These are phyloP conservation scores for Cephus sareptanus DNA, from an alignment of 2,888 invertebrate species.

Conservation along the genomic window DNA sequence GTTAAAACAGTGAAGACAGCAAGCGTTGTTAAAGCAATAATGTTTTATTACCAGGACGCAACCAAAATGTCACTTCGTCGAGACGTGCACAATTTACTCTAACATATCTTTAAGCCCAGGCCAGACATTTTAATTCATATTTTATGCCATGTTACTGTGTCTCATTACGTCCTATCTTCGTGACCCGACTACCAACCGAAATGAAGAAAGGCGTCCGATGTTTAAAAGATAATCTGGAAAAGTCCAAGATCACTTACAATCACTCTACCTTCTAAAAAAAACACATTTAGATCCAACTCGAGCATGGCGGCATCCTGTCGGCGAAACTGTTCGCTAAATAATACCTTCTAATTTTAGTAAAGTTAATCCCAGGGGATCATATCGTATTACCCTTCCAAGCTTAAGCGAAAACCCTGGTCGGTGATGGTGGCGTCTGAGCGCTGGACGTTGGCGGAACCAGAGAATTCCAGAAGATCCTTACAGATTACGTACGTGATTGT, in stretches of 20 bases:
- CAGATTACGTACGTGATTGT: conserved; percentile 55
- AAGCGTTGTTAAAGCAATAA: not conserved
- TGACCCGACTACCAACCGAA: not conserved
- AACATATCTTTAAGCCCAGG: not conserved
- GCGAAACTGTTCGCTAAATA: conserved; percentile 22
- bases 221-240: not conserved
- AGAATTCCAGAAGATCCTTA: conserved; percentile 49
- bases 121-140: not conserved
- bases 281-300: not conserved
- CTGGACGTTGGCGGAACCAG: conserved; percentile 7
- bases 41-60: not conserved
- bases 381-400: conserved; percentile 32
- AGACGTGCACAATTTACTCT: not conserved
- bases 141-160: not conserved
- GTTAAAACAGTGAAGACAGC: too few relatives aligned
- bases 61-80: not conserved
- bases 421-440: not conserved
- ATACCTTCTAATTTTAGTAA: conserved; percentile 36
- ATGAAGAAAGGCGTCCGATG: not conserved
- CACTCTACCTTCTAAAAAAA: not conserved
- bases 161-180: not conserved
- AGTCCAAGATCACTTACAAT: not conserved
- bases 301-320: not conserved
- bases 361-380: conserved; percentile 44
- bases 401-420: conserved; percentile 22